Percentiles rank a stretch among this genome's conserved stretches.
These are phyloP conservation scores for Garra rufa DNA, from an alignment of 2,113 vertebrate species.

Conservation along the genomic window DNA sequence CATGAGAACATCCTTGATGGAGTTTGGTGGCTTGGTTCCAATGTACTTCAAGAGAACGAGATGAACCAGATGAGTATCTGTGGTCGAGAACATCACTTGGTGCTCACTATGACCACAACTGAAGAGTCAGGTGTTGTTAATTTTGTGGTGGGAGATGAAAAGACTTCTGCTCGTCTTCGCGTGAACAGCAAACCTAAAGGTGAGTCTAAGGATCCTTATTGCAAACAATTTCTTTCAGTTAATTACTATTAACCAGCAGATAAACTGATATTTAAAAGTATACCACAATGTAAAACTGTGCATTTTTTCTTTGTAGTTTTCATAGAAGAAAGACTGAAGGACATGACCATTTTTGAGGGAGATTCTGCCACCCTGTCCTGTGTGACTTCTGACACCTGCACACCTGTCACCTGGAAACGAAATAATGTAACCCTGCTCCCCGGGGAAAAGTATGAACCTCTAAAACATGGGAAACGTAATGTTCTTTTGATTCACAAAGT, in stretches of 20 bases:
- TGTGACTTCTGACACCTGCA: conserved; percentile 72
- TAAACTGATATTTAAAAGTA: neutral
- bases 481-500: conserved; percentile 80
- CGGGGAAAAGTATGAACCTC: conserved; percentile 83
- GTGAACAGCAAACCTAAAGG: conserved; percentile 82
- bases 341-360: conserved; percentile 69
- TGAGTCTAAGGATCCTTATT: conserved; percentile 57
- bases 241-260: neutral
- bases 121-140: conserved; percentile 85
- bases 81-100: conserved; percentile 86
- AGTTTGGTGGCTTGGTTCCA: conserved; percentile 87
- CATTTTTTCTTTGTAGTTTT: conserved; percentile 62
- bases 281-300: neutral
- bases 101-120: conserved; percentile 89
- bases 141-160: conserved; percentile 73
- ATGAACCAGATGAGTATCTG: conserved; percentile 86
- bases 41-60: conserved; percentile 86
- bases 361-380: conserved; percentile 80
- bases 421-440: conserved; percentile 75
- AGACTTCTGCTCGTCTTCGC: conserved; percentile 72
- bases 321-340: conserved; percentile 71
- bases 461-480: conserved; percentile 71
- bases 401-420: conserved; percentile 81
- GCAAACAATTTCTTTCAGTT: neutral
- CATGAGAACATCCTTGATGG: conserved; percentile 82